Evolutionary conservation across 2,797 vertebrate species (phyloP).

Genomic region (Trachurus trachurus): DNA sequence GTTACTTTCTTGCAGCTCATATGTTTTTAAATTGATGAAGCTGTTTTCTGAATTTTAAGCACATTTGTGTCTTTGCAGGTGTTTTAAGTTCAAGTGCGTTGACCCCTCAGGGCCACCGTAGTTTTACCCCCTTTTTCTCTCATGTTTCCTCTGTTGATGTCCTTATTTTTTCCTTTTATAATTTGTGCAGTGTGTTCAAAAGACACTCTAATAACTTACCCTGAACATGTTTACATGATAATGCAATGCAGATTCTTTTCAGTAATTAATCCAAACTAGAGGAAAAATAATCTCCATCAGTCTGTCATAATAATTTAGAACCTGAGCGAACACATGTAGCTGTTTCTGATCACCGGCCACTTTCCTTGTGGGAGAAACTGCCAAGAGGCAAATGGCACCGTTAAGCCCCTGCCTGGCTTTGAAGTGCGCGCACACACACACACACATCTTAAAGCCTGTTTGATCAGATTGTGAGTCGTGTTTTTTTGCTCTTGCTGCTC

Average conservation of each 20-base stretch:
- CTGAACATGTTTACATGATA: background rate
- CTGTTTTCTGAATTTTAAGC: too few relatives aligned
- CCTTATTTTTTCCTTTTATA: background rate
- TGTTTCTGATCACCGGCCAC: background rate
- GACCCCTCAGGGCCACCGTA: too few relatives aligned
- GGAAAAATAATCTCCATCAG: background rate
- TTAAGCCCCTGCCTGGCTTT: slow-evolving; percentile 1
- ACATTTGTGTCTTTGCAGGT: too few relatives aligned
- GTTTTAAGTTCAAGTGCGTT: too few relatives aligned
- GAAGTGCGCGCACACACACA: background rate
- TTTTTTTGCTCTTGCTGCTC: slow-evolving; percentile 15
- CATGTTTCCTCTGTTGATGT: background rate
- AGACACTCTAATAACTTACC: too few relatives aligned
- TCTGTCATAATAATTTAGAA: background rate
- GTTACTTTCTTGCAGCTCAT: too few relatives aligned
- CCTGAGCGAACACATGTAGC: background rate
- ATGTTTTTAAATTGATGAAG: too few relatives aligned
- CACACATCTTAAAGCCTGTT: background rate
- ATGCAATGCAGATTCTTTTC: background rate
- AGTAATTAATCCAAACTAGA: slow-evolving; percentile 16
- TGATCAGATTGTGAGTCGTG: slow-evolving; percentile 34
- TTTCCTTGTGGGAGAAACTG: background rate
- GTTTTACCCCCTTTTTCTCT: too few relatives aligned
- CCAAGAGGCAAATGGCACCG: slow-evolving; percentile 12
- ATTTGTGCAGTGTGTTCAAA: background rate